Conservation (phyloP, 1,140 invertebrate genomes). For the Drosophila asahinai region DNA sequence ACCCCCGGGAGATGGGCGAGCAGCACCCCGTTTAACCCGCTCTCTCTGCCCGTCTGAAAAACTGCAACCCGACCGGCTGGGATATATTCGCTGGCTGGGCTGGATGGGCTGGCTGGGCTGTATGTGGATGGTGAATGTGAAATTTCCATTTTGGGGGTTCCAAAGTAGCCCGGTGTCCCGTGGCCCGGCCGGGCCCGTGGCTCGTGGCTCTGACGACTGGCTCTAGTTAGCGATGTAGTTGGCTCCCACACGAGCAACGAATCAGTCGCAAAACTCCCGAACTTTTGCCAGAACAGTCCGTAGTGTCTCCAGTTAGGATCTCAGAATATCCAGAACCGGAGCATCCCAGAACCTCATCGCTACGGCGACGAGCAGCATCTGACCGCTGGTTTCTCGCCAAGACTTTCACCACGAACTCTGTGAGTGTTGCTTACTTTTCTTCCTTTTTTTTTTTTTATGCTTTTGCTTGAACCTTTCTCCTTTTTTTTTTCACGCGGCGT, state of each 20-base stretch:
- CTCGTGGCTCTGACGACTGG: conserved; percentile 15
- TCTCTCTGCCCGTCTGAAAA: conserved; percentile 42
- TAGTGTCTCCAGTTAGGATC: not conserved
- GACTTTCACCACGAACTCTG: conserved; percentile 8
- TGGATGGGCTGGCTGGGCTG: conserved; percentile 6
- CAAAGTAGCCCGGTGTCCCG: not conserved
- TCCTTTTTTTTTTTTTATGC: conserved; percentile 10
- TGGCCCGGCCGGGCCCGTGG: conserved; percentile 9
- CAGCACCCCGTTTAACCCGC: conserved; percentile 35
- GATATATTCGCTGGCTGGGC: conserved; percentile 8
- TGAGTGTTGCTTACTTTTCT: conserved; percentile 39
- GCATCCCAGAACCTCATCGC: conserved; percentile 28
- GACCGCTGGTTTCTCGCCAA: conserved; percentile 27
- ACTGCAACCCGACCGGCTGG: conserved; percentile 46
- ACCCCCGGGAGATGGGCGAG: conserved; percentile 8
- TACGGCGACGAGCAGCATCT: conserved; percentile 25
- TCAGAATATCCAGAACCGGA: conserved; percentile 1
- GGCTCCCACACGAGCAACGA: conserved; percentile 67
- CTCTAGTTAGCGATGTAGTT: conserved; percentile 57
- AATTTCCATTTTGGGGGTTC: conserved; percentile 36
- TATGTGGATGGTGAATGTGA: conserved; percentile 26
- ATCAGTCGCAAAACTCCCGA: conserved; percentile 60
- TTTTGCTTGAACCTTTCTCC: conserved; percentile 7
- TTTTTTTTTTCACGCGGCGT: conserved; percentile 37
- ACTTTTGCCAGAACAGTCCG: conserved; percentile 1